These are phyloP conservation scores for Nebria ingens DNA, from an alignment of 1,140 invertebrate genomes.

Conservation along the genomic window DNA sequence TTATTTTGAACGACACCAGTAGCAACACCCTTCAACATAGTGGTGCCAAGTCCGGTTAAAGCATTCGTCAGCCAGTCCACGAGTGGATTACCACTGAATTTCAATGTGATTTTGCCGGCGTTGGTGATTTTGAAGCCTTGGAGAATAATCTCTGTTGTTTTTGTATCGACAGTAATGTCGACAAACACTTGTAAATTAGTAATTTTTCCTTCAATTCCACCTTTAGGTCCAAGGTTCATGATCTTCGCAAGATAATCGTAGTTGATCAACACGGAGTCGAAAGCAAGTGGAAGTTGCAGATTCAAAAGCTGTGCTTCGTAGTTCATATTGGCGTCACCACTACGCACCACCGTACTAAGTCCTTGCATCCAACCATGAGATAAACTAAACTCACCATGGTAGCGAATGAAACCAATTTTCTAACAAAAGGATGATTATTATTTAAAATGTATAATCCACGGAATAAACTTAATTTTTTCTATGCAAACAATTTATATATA, in stretches of 20 bases:
- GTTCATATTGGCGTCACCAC: conserved; percentile 34
- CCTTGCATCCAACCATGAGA: conserved; percentile 35
- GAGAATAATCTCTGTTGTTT: not conserved
- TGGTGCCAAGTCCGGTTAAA: conserved; percentile 31
- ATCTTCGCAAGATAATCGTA: conserved; percentile 38
- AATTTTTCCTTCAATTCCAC: conserved; percentile 34
- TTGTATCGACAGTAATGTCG: conserved; percentile 34
- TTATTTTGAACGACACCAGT: conserved; percentile 31
- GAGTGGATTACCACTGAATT: conserved; percentile 36
- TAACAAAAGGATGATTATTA: conserved; percentile 7
- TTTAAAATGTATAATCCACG: not conserved
- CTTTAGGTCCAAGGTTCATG: conserved; percentile 38
- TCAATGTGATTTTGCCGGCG: conserved; percentile 34
- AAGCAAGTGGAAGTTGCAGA: conserved; percentile 17
- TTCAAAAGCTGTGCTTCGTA: conserved; percentile 37
- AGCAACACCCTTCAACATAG: conserved; percentile 35
- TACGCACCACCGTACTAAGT: conserved; percentile 33
- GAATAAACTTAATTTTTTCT: not conserved
- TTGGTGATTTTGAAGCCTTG: conserved; percentile 15
- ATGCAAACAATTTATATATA: not conserved
- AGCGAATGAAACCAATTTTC: conserved; percentile 29
- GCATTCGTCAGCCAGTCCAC: conserved; percentile 38
- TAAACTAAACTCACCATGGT: conserved; percentile 37
- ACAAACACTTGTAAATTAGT: conserved; percentile 29
- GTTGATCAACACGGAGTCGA: conserved; percentile 31